phyloP scores from a whole-genome alignment of 2,113 vertebrate genomes.

The Petromus typicus region DNA sequence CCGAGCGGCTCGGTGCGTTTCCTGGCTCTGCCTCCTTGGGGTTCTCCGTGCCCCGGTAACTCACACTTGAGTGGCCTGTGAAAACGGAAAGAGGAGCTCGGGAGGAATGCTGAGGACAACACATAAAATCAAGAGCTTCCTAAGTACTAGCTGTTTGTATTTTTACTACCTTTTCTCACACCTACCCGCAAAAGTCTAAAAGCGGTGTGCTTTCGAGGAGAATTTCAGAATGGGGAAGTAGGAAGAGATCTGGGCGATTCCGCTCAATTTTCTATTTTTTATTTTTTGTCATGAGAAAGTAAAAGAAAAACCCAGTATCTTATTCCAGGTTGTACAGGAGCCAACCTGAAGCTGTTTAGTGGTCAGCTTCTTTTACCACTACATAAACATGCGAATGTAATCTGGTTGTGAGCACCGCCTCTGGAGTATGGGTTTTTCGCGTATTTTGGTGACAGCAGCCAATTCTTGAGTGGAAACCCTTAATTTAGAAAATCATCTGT shows the following conservation, averaged over 20 bases:
- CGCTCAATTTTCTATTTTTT: neutral
- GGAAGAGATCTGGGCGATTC: neutral
- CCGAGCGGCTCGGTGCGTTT: neutral
- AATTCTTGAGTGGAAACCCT: slow-evolving; percentile 50
- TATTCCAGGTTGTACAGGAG: too few relatives aligned
- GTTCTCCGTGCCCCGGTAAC: neutral
- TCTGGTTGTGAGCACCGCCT: neutral
- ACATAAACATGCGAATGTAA: rapidly evolving
- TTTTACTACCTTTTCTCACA: neutral
- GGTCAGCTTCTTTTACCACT: neutral
- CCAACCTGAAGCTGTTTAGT: neutral
- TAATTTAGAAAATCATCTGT: slow-evolving; percentile 52
- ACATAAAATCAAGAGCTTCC: neutral
- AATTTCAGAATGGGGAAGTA: neutral
- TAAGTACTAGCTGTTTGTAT: neutral
- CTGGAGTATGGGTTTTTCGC: neutral
- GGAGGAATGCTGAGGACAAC: neutral
- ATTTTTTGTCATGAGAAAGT: neutral
- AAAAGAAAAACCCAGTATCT: neutral
- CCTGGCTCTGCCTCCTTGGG: neutral
- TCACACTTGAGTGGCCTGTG: neutral
- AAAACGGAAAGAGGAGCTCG: neutral
- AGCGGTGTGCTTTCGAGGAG: neutral
- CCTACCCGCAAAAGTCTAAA: neutral
- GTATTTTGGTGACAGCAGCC: neutral